Evolutionary conservation across 1,140 invertebrate species (phyloP), one percentile per base, ranked within the genome.

Genomic region (Dysdera silvatica): DNA sequence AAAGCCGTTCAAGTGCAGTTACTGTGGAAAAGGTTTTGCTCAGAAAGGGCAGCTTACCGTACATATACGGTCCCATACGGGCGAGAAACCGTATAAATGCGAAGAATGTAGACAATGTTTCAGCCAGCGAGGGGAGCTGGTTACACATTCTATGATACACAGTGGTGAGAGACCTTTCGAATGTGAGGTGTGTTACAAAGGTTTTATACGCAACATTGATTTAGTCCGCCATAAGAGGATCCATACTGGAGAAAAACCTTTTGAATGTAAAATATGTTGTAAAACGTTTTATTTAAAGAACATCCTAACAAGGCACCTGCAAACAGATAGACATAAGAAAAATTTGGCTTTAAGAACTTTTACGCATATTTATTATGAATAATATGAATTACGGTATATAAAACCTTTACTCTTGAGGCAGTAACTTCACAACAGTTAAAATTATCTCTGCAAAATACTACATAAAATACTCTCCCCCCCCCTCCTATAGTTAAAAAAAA

Each of bases 21-120:
- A 14, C 10, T 83, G 81, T 66, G 77, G 78, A 24, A 80, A 81
- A 63, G 74, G 78, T 33, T 70, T 69, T 26, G 26, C 45, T 16
- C 43, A 54, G 16, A 58, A 14, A 7, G 12, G 10, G 10, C 26
- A 49, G 18, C 26, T 59, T 24, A 45, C 31, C 14, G 29, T 26
- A 24, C 65, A 66, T 45, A 29, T 57, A 12, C 41, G 48, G 14
- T 53, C 28, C 4, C 56, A 59, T 23, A 24, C 43, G 20, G 56
- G 56, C n/a, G 47, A 33, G 26, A 23, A 8, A 3, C 56, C 56
- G 8, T 59, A 18, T 49, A 59, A 51, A 12, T 59, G 56, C 14
- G 8, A 5, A 26, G 1, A n/a, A 12, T 45, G 56, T 49, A 29
- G 28, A 6, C 45, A 32, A 16, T n/a, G 43, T 8, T 59, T 59